A percentile compares a stretch with the other conserved stretches of the same genome.
These are phyloP conservation scores for Apodemia zela DNA, from an alignment of 2,888 invertebrate genomes.

Conservation along the genomic window DNA sequence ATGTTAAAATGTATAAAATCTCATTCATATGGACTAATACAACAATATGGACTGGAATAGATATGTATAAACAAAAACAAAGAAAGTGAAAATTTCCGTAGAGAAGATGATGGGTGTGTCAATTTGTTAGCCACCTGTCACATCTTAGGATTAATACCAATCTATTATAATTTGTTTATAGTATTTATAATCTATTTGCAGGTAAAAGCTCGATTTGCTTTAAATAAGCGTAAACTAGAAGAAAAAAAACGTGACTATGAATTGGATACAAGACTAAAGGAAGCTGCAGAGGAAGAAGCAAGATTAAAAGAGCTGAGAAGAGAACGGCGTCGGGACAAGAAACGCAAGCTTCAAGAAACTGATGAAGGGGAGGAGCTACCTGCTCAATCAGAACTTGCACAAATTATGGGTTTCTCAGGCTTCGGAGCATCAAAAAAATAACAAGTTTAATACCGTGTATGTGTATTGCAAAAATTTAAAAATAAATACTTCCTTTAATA, in stretches of 20 bases:
- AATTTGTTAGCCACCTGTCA: too few species aligned
- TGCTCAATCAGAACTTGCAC: conserved; percentile 87
- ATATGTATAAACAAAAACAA: too few species aligned
- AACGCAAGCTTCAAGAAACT: conserved; percentile 88
- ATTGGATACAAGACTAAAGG: conserved; percentile 92
- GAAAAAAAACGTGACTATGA: conserved; percentile 98
- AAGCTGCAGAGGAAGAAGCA: conserved; percentile 97
- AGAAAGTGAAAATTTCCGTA: too few species aligned
- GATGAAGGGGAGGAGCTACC: conserved; percentile 67
- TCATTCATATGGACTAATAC: too few species aligned
- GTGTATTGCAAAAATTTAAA: not conserved
- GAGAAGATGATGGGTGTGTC: too few species aligned
- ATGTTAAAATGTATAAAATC: too few species aligned
- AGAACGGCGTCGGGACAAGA: conserved; percentile 93
- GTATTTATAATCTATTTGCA: conserved; percentile 35
- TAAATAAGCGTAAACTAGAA: conserved; percentile 95
- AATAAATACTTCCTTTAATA: not conserved
- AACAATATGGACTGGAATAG: too few species aligned
- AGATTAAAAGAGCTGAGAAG: conserved; percentile 93
- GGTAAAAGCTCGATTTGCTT: conserved; percentile 93
- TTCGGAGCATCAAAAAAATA: conserved; percentile 93
- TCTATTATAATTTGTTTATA: not conserved
- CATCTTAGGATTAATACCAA: too few species aligned
- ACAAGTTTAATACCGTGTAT: conserved; percentile 30
- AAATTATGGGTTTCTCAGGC: conserved; percentile 97